These are phyloP conservation scores for Coecobrya sp. DNA, from an alignment of 2,888 invertebrate genomes.

Conservation along the genomic window DNA sequence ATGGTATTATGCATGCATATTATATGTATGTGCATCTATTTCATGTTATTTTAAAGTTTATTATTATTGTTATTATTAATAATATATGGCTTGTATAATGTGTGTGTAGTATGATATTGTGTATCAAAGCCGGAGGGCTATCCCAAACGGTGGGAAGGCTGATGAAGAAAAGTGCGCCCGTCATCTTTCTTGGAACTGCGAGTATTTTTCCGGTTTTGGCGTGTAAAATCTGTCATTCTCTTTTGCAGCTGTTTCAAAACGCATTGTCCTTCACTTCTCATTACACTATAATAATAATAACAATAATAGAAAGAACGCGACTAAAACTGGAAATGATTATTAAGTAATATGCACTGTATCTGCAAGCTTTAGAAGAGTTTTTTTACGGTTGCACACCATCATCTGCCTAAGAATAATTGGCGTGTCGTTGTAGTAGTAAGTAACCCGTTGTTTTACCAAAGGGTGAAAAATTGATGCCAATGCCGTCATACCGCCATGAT, in stretches of 20 bases:
- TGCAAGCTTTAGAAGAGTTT: not conserved
- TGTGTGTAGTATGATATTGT: slow-evolving; percentile 6
- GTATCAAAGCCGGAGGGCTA: slow-evolving; percentile 70
- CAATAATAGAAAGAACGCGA: slow-evolving; percentile 28
- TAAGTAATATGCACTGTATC: slow-evolving; percentile 19
- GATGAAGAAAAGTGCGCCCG: slow-evolving; percentile 78
- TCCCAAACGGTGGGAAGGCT: slow-evolving; percentile 78
- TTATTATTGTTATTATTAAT: not conserved
- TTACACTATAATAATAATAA: slow-evolving; percentile 25
- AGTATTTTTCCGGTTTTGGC: slow-evolving; percentile 81
- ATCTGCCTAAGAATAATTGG: slow-evolving; percentile 7
- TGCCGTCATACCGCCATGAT: slow-evolving; percentile 47
- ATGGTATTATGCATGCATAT: slow-evolving; percentile 35
- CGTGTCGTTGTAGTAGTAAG: slow-evolving; percentile 3
- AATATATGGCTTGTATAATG: slow-evolving; percentile 2
- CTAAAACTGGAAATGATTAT: slow-evolving; percentile 72
- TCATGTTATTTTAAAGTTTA: slow-evolving; percentile 4
- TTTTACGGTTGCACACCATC: not conserved
- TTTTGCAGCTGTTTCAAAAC: slow-evolving; percentile 75
- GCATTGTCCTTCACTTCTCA: slow-evolving; percentile 43
- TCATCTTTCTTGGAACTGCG: slow-evolving; percentile 80
- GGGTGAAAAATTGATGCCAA: slow-evolving; percentile 39
- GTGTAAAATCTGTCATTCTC: slow-evolving; percentile 82
- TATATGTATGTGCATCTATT: not conserved
- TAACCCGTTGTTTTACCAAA: slow-evolving; percentile 70